Percentiles rank a stretch among this genome's conserved stretches.
phyloP scores from a whole-genome alignment of 1,140 invertebrate genomes.

The Zaprionus capensis region DNA sequence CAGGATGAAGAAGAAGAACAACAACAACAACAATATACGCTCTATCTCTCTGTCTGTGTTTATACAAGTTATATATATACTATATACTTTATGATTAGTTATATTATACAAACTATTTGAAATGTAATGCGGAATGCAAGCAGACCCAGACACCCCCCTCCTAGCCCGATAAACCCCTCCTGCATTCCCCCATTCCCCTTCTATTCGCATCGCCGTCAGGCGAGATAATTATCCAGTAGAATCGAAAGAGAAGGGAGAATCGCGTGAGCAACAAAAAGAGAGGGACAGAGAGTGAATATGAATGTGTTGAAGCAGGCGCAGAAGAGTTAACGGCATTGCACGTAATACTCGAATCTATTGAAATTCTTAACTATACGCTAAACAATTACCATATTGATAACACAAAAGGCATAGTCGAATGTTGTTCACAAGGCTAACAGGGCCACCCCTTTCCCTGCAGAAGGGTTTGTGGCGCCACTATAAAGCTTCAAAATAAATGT shows the following conservation, averaged over 20 bases:
- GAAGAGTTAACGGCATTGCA: constrained; percentile 10
- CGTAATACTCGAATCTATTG: constrained; percentile 38
- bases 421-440: constrained; percentile 6
- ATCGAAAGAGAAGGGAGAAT: neutral
- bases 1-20: constrained; percentile 3
- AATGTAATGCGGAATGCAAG: constrained; percentile 8
- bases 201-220: neutral
- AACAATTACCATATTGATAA: constrained; percentile 19
- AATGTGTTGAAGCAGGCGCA: neutral
- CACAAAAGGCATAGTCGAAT: constrained; percentile 18
- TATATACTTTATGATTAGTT: constrained; percentile 58
- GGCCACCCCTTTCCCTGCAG: neutral
- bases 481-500: constrained; percentile 25
- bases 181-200: neutral
- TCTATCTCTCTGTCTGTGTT: constrained; percentile 78
- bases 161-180: neutral
- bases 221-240: neutral
- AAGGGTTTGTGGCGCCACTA: neutral
- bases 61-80: constrained; percentile 59
- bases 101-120: constrained; percentile 38
- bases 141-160: constrained; percentile 7
- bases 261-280: constrained; percentile 1
- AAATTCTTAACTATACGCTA: constrained; percentile 32
- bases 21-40: constrained; percentile 41
- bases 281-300: neutral